Percentiles rank a stretch among this genome's conserved stretches.
These are phyloP conservation scores for Euwallacea fornicatus DNA, from an alignment of 1,140 invertebrate genomes.

Conservation along the genomic window DNA sequence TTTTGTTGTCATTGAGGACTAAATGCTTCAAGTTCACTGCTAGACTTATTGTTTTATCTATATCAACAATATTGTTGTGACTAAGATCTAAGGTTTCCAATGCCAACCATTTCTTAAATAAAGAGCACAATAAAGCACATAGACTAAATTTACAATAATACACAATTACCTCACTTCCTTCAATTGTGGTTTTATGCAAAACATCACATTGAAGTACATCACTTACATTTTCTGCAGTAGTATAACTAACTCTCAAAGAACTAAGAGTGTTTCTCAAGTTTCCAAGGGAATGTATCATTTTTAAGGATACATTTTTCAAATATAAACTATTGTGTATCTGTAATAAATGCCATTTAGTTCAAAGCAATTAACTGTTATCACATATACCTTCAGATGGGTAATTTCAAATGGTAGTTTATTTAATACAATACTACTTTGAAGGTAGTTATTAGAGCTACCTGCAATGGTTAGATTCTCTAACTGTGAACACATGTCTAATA, in stretches of 20 bases:
- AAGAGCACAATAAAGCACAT: slow-evolving; percentile 10
- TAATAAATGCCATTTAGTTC: slow-evolving; percentile 21
- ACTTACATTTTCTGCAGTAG: slow-evolving; percentile 63
- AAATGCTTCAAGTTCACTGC: slow-evolving; percentile 75
- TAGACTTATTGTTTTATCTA: slow-evolving; percentile 80
- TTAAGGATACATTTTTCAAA: slow-evolving; percentile 44
- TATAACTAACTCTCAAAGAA: slow-evolving; percentile 63
- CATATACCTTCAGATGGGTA: slow-evolving; percentile 70
- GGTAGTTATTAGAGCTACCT: slow-evolving; percentile 65
- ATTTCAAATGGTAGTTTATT: slow-evolving; percentile 80
- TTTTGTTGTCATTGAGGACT: slow-evolving; percentile 74
- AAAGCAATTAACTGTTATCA: slow-evolving; percentile 6
- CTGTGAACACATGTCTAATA: slow-evolving; percentile 85
- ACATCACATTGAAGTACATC: slow-evolving; percentile 79
- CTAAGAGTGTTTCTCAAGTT: slow-evolving; percentile 69
- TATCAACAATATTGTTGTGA: slow-evolving; percentile 73
- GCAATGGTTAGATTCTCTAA: slow-evolving; percentile 68
- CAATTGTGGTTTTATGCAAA: slow-evolving; percentile 62
- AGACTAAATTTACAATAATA: slow-evolving; percentile 15
- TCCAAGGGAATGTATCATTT: slow-evolving; percentile 54
- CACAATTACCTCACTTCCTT: slow-evolving; percentile 56
- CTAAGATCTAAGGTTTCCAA: slow-evolving; percentile 74
- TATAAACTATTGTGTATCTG: slow-evolving; percentile 43
- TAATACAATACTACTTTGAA: slow-evolving; percentile 80
- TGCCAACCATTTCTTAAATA: slow-evolving; percentile 65